Conservation (phyloP, 2,113 vertebrate species). For the Toxotes chatareus region DNA sequence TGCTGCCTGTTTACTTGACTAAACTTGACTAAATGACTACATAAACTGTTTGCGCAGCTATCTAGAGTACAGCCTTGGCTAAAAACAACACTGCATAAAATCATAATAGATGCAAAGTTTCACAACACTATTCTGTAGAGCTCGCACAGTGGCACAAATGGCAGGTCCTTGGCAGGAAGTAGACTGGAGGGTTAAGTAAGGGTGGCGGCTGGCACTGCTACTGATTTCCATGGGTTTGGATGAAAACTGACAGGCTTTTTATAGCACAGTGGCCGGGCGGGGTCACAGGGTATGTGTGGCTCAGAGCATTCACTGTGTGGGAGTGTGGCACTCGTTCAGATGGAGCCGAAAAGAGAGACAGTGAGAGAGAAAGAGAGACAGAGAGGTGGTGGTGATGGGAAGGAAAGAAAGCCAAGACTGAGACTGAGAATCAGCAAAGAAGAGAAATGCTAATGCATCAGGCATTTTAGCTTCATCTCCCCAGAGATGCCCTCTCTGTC, state of each 20-base stretch:
- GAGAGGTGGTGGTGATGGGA: slow-evolving; percentile 41
- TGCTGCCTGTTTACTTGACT: slow-evolving; percentile 27
- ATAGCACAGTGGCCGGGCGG: slow-evolving; percentile 76
- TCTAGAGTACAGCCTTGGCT: slow-evolving; percentile 30
- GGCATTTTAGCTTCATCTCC: slow-evolving; percentile 18
- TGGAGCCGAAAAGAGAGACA: slow-evolving; percentile 43
- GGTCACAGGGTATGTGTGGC: slow-evolving; percentile 78
- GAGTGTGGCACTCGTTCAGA: slow-evolving; percentile 63
- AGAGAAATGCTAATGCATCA: slow-evolving; percentile 29
- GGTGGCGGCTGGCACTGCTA: slow-evolving; percentile 69
- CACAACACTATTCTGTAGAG: slow-evolving; percentile 50
- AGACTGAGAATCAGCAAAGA: slow-evolving; percentile 36
- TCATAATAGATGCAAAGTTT: slow-evolving; percentile 59
- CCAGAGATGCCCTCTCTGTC: slow-evolving; percentile 17
- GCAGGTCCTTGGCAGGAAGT: slow-evolving; percentile 66
- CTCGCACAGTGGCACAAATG: slow-evolving; percentile 48
- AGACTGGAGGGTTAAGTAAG: slow-evolving; percentile 64
- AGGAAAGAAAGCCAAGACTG: slow-evolving; percentile 27
- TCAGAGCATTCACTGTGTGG: slow-evolving; percentile 72
- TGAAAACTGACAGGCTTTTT: slow-evolving; percentile 77
- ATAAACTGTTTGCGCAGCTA: slow-evolving; percentile 45
- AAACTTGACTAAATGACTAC: too few species aligned
- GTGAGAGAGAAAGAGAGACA: slow-evolving; percentile 33
- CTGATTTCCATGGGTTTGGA: slow-evolving; percentile 78
- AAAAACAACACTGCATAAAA: slow-evolving; percentile 58